Base-by-base conservation (phyloP, 1,140 invertebrate species). In the Diuraphis noxia region DNA sequence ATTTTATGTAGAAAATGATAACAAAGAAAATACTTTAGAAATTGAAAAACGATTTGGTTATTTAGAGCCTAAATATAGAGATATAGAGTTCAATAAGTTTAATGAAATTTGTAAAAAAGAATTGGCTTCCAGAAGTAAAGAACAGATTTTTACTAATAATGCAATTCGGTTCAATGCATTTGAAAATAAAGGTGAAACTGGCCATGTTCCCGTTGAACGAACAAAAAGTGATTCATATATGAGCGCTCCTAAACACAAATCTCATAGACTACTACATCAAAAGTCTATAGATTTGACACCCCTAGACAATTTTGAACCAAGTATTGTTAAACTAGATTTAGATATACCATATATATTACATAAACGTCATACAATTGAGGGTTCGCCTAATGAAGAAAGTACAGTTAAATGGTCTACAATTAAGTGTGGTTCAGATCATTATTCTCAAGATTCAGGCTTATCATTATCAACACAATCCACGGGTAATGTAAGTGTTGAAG, bases 231-330 rank as follows among this genome's bases (percentile, higher is more conserved):
- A 97, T 94, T 97, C 97, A 2, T 97, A 97, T 87, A 93, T 92
- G 92, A 72, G 52, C 40, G 56, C 43, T 36, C 95, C 96, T 92
- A 95, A 96, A 86, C 96, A 96, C 89, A 94, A 91, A 79, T 92
- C 92, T 52, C 85, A 92, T 34, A 84, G 36, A 30, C 40, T 92
- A 30, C 34, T 96, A 95, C 97, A 97, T 94, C 97, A 97, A 93
- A 97, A 97, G 93, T 97, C 96, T 0, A 97, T 98, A 92, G 97
- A 97, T 93, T 94, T 97, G 13, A 97, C 97, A 21, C 96, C 97
- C 1, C 96, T 96, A 0, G 92, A 92, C 30, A 81, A 52, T 34
- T 77, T 81, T 63, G 92, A 91, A 72, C 84, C 25, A 90, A 93
- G 72, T 84, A 91, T 49, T 90, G 88, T 81, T 19, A 95, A 95